Percentiles rank a stretch among this genome's conserved stretches.
Evolutionary conservation across 2,888 invertebrate genomes (phyloP).

Genomic region (Xestia sexstrigata): DNA sequence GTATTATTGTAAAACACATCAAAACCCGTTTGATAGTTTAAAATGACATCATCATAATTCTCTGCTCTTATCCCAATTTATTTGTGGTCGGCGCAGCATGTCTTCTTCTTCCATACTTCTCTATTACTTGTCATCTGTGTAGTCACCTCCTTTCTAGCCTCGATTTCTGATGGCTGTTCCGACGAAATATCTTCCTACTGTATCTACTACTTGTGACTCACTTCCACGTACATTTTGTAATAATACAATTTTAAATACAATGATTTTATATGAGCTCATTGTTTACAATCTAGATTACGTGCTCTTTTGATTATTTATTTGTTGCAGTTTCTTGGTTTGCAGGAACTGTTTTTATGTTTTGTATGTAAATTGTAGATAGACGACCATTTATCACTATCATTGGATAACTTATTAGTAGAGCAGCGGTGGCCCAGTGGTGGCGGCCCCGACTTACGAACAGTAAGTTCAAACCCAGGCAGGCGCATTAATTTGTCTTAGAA

Average conservation of each 20-base stretch:
- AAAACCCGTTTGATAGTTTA: background rate
- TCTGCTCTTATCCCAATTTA: too few species aligned
- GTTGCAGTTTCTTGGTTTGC: background rate
- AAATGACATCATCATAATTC: background rate
- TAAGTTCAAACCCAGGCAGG: too few species aligned
- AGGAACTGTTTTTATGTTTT: background rate
- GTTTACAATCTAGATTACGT: conserved; percentile 38
- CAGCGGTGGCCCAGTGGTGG: too few species aligned
- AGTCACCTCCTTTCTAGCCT: too few species aligned
- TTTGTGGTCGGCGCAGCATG: too few species aligned
- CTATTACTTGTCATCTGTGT: too few species aligned
- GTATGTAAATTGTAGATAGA: background rate
- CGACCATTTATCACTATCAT: background rate
- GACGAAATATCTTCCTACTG: conserved; percentile 22
- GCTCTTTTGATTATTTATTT: conserved; percentile 13
- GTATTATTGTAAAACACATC: background rate
- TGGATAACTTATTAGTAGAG: background rate
- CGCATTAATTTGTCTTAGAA: too few species aligned
- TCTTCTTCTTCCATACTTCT: too few species aligned
- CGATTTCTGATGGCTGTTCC: conserved; percentile 28
- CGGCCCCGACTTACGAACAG: too few species aligned
- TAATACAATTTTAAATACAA: conserved; percentile 49
- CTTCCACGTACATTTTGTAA: conserved; percentile 31
- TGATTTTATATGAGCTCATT: conserved; percentile 52
- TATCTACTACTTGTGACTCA: conserved; percentile 50